Evolutionary conservation across 1,140 invertebrate species (phyloP), one percentile per base, ranked within the genome.

Genomic region (Cherax quadricarinatus): DNA sequence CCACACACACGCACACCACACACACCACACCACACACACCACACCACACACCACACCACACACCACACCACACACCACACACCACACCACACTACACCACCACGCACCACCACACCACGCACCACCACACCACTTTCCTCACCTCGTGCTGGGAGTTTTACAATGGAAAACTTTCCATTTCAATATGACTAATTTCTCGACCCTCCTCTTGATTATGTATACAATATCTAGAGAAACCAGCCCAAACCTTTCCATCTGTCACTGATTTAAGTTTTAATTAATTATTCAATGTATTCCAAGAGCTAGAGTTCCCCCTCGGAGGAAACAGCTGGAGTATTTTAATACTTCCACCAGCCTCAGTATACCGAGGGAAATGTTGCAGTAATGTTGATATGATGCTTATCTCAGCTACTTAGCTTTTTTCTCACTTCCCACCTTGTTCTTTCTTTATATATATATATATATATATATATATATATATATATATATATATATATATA

Each of bases 241-340:
- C 83, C 30, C 89, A 24, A 81, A 86, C 83, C 89, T 91, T 91
- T 91, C 89, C 89, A 91, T 91, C 83, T 91, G 89, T 91, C 83
- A 91, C 89, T 91, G 89, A 86, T 91, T 91, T 91, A 91, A 91
- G 83, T 91, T 91, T 91, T 91, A 91, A 91, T 91, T 91, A 91
- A 91, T 91, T 91, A 86, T 91, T 91, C 89, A 86, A 86, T 91
- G 89, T 86, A 73, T 86, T 86, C 83, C 83, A 66, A 16, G 0
- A 18, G 53, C 18, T 60, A 79, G 83, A n/a, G 70, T 49, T 14
- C 53, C 51, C 48, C 18, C 53, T 41, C 41, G 73, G n/a, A 53
- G 48, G 73, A 75, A 62, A 83, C n/a, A 75, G 89, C 21, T 70
- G n/a, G 21, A 60, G 16, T 2, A 85, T 49, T 85, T 85, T 85